Percentiles rank a stretch among this genome's conserved stretches.
phyloP scores from a whole-genome alignment of 2,113 vertebrate species.

The Sciurus niger region DNA sequence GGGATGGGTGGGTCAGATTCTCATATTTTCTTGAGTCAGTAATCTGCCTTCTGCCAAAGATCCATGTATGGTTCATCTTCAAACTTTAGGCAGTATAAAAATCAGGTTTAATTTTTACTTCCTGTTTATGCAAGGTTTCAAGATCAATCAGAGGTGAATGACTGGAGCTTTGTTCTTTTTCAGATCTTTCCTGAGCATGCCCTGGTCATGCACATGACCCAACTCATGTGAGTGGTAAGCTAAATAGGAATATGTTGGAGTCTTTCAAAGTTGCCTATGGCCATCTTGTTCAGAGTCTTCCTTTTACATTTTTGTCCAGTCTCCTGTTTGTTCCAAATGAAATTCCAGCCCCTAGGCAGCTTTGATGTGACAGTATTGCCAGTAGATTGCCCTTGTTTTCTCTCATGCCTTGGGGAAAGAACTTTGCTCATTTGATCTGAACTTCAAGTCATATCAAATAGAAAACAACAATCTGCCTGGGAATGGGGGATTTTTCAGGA shows the following conservation, averaged over 20 bases:
- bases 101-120: not conserved
- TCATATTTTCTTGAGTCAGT: not conserved
- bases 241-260: not conserved
- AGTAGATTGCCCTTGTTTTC: not conserved
- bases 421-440: not conserved
- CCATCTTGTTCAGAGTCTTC: not conserved
- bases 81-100: not conserved
- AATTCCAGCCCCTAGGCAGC: not conserved
- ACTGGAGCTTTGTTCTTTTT: not conserved
- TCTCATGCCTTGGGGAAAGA: not conserved
- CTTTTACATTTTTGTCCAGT: not conserved
- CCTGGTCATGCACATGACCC: not conserved
- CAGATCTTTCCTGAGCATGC: not conserved
- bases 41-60: not conserved
- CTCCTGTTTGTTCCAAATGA: not conserved
- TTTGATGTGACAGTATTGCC: not conserved
- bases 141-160: not conserved
- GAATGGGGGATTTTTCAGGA: not conserved
- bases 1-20: not conserved
- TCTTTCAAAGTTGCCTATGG: not conserved
- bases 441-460: conserved; percentile 22
- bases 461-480: not conserved
- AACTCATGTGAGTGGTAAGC: too few species aligned
- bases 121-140: not conserved
- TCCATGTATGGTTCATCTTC: not conserved